These are phyloP conservation scores for Hydropsyche betteni DNA, from an alignment of 2,888 invertebrate species.

Conservation along the genomic window DNA sequence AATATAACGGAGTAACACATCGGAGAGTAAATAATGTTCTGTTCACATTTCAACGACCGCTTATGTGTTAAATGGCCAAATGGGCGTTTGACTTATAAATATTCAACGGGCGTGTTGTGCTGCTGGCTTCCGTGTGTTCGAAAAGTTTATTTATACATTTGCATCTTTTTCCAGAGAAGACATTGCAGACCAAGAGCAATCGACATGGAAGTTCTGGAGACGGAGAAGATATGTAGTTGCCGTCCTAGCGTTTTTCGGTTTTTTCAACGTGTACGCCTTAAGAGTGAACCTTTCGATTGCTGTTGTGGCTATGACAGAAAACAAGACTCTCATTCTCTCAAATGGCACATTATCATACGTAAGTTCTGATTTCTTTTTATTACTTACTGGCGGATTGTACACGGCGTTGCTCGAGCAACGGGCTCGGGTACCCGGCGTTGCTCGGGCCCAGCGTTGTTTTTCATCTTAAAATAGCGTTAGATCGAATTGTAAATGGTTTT, in stretches of 20 bases:
- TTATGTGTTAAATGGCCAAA: not conserved
- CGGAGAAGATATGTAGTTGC: constrained; percentile 79
- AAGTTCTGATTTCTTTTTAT: constrained; percentile 55
- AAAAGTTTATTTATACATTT: not conserved
- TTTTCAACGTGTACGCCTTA: constrained; percentile 84
- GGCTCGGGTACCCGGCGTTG: no score
- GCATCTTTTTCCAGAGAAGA: constrained; percentile 58
- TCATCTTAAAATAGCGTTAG: no score
- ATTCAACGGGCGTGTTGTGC: not conserved
- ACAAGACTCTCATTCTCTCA: constrained; percentile 67
- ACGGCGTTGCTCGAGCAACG: no score
- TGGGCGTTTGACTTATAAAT: not conserved
- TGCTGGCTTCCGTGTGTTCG: no score
- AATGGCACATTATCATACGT: constrained; percentile 72
- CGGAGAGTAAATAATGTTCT: no score
- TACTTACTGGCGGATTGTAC: no score
- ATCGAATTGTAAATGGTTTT: no score
- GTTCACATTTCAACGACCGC: no score
- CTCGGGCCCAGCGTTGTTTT: no score
- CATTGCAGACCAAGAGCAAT: constrained; percentile 53
- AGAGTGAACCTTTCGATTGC: constrained; percentile 92
- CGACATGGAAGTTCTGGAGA: constrained; percentile 77
- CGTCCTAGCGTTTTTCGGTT: constrained; percentile 82
- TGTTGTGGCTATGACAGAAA: constrained; percentile 91
- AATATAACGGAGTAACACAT: no score